Conservation (phyloP, 1,140 invertebrate genomes). For the Scaptomyza montana region DNA sequence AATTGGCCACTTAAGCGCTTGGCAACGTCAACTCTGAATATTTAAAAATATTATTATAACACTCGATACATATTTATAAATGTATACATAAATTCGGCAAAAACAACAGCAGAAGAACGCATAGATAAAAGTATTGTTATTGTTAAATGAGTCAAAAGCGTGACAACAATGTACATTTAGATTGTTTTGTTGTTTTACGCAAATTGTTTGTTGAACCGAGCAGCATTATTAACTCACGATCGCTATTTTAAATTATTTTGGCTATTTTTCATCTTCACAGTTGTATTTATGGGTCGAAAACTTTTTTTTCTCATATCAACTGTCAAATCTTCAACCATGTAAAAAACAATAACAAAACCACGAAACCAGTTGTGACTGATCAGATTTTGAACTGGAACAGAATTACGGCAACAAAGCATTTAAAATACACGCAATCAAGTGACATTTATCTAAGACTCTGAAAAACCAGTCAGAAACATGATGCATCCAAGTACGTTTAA, state of each 20-base stretch:
- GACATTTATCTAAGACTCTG: conserved; percentile 23
- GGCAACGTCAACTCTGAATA: conserved; percentile 44
- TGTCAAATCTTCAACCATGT: neutral
- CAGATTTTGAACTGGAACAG: neutral
- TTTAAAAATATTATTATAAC: conserved; percentile 33
- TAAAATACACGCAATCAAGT: conserved; percentile 35
- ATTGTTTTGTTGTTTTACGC: conserved; percentile 20
- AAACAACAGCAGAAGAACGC: conserved; percentile 21
- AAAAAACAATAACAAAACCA: no score
- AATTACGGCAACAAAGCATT: neutral
- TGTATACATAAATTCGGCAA: conserved; percentile 39
- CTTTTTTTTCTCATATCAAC: no score
- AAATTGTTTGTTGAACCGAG: conserved; percentile 3
- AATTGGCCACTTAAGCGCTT: conserved; percentile 24
- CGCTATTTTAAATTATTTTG: neutral
- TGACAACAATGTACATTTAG: conserved; percentile 53
- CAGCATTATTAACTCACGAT: conserved; percentile 10
- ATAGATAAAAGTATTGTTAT: conserved; percentile 16
- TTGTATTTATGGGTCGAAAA: neutral
- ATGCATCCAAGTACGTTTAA: conserved; percentile 4
- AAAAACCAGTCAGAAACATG: conserved; percentile 32
- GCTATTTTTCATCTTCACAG: conserved; percentile 9
- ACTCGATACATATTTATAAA: conserved; percentile 12
- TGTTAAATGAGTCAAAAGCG: conserved; percentile 71
- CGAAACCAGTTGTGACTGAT: conserved; percentile 29